Conservation (phyloP, 1,140 invertebrate genomes). For the Andrena cerasifolii region DNA sequence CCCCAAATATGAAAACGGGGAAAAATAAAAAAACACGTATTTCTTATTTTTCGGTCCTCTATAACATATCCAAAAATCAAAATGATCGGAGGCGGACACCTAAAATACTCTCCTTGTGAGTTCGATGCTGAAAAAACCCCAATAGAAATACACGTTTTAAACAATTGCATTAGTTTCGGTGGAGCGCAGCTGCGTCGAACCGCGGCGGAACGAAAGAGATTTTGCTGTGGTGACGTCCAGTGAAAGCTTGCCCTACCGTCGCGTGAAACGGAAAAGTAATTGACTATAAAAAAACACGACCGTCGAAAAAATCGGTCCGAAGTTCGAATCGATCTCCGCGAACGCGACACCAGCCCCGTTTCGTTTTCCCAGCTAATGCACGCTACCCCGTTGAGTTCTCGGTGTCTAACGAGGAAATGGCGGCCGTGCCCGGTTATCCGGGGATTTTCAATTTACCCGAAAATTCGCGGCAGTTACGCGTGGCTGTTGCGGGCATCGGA, state of each 20-base stretch:
- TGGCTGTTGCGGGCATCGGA: neutral
- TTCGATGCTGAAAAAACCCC: neutral
- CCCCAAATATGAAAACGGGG: too few species aligned
- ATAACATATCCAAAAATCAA: too few species aligned
- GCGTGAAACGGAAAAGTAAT: conserved; percentile 53
- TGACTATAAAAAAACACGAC: conserved; percentile 49
- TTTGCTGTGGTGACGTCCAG: neutral
- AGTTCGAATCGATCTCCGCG: neutral
- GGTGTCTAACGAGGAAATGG: neutral
- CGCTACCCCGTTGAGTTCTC: too few species aligned
- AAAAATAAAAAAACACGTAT: too few species aligned
- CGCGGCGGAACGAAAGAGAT: conserved; percentile 19
- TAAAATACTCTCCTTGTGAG: too few species aligned
- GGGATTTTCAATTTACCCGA: neutral
- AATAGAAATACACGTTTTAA: neutral
- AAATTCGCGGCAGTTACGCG: neutral
- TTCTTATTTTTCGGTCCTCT: too few species aligned
- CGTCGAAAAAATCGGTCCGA: neutral
- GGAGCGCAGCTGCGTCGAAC: conserved; percentile 11
- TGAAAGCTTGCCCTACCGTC: neutral
- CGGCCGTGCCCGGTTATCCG: too few species aligned
- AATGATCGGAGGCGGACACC: too few species aligned
- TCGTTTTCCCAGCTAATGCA: neutral
- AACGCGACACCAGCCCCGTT: neutral
- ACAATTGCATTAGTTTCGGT: conserved; percentile 22